These are phyloP conservation scores for Amphiprion clarkii DNA, from an alignment of 2,797 vertebrate genomes.

Conservation along the genomic window DNA sequence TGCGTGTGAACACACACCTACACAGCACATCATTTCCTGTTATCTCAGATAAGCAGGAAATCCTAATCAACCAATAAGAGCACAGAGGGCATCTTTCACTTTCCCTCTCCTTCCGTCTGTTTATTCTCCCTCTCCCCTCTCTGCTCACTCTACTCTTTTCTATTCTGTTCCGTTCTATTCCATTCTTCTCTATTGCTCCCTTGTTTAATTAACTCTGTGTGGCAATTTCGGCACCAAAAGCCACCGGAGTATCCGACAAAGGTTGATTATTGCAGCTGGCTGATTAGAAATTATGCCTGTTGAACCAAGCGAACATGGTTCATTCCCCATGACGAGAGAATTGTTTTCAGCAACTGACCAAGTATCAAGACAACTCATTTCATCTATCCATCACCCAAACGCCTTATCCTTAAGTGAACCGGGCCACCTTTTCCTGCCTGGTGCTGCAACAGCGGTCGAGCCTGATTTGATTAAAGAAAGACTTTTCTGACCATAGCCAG, in stretches of 20 bases:
- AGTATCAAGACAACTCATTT: slow-evolving; percentile 56
- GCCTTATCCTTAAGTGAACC: slow-evolving; percentile 41
- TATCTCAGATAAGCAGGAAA: slow-evolving; percentile 70
- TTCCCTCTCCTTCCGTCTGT: slow-evolving; percentile 27
- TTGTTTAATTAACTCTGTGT: slow-evolving; percentile 62
- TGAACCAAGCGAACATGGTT: slow-evolving; percentile 60
- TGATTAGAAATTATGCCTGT: slow-evolving; percentile 68
- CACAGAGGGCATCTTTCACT: slow-evolving; percentile 51
- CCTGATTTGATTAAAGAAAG: slow-evolving; percentile 48
- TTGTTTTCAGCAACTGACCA: slow-evolving; percentile 57
- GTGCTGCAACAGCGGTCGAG: background rate
- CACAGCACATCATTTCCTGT: slow-evolving; percentile 55
- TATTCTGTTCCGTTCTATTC: background rate
- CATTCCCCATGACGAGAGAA: slow-evolving; percentile 49
- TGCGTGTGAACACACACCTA: background rate
- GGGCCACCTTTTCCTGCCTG: slow-evolving; percentile 24
- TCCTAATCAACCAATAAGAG: slow-evolving; percentile 65
- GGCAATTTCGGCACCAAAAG: slow-evolving; percentile 63
- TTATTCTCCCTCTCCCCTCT: background rate
- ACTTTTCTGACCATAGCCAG: slow-evolving; percentile 19
- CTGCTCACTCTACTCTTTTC: background rate
- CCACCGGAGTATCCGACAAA: slow-evolving; percentile 54
- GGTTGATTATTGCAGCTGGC: slow-evolving; percentile 64
- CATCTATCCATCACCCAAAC: slow-evolving; percentile 57
- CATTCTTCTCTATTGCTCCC: slow-evolving; percentile 21